These are phyloP conservation scores for Sitta carolinensis DNA, from an alignment of 2,797 vertebrate species.

Conservation along the genomic window DNA sequence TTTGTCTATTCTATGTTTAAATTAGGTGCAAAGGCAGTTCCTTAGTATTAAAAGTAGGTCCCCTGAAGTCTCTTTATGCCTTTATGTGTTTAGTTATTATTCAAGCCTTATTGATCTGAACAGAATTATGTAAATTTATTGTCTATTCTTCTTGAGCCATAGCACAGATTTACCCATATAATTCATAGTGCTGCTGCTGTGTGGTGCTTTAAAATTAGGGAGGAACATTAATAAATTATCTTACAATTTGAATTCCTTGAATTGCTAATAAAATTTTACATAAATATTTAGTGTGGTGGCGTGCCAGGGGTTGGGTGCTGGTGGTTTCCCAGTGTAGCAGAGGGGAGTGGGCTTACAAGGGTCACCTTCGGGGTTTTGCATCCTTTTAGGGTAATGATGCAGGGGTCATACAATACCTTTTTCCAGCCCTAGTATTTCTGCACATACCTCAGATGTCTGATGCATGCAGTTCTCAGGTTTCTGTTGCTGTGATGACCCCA, in stretches of 20 bases:
- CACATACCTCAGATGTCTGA: too few relatives aligned
- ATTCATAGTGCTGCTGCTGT: not conserved
- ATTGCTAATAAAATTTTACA: not conserved
- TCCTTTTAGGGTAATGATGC: not conserved
- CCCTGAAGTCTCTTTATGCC: constrained; percentile 4
- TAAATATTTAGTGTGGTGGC: not conserved
- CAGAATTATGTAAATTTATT: not conserved
- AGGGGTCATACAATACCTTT: not conserved
- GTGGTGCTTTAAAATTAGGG: not conserved
- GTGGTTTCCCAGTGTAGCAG: not conserved
- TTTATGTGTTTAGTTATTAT: constrained; percentile 24
- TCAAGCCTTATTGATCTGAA: constrained; percentile 39
- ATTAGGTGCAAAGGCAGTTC: not conserved
- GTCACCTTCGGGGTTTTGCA: not conserved
- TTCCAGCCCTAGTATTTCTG: not conserved
- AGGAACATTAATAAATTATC: not conserved
- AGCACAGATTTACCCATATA: not conserved
- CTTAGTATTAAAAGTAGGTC: not conserved
- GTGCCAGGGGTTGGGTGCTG: not conserved
- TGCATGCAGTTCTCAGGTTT: too few relatives aligned
- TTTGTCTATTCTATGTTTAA: not conserved
- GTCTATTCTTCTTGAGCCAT: not conserved
- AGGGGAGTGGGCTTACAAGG: not conserved
- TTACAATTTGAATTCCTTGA: not conserved
- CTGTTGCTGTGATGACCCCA: too few relatives aligned